These are phyloP conservation scores for Drosophila pruinosa DNA, from an alignment of 1,140 invertebrate species.

Conservation along the genomic window DNA sequence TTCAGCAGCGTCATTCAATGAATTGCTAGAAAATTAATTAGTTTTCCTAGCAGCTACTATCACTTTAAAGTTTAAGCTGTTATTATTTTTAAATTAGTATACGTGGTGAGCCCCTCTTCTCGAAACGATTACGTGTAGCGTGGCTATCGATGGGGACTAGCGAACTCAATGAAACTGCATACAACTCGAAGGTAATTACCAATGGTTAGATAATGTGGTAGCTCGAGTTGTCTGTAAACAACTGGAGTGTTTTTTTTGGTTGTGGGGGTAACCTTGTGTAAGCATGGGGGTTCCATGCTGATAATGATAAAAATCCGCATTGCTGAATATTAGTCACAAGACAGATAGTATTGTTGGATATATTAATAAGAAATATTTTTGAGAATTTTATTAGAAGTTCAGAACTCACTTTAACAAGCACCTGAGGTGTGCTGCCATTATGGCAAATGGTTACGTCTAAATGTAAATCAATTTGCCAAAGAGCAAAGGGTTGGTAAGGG, in stretches of 20 bases:
- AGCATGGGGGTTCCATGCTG: not conserved
- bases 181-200: conserved; percentile 14
- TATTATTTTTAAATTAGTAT: not conserved
- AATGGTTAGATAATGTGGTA: conserved; percentile 4
- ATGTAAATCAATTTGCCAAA: conserved; percentile 61
- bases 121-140: not conserved
- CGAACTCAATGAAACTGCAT: not conserved
- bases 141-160: not conserved
- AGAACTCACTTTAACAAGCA: not conserved
- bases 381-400: not conserved
- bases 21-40: conserved; percentile 14
- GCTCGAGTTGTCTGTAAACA: conserved; percentile 7
- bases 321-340: not conserved
- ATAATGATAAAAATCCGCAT: conserved; percentile 34
- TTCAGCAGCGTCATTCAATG: conserved; percentile 4
- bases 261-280: conserved; percentile 39
- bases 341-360: not conserved
- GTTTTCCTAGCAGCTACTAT: no score
- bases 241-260: conserved; percentile 5
- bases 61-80: no score
- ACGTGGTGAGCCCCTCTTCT: not conserved
- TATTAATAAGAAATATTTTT: conserved; percentile 3
- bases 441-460: conserved; percentile 65
- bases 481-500: conserved; percentile 4
- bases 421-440: conserved; percentile 55